Percentiles rank a stretch among this genome's conserved stretches.
phyloP scores from a whole-genome alignment of 2,888 invertebrate genomes.

The Brachyopa scutellaris region DNA sequence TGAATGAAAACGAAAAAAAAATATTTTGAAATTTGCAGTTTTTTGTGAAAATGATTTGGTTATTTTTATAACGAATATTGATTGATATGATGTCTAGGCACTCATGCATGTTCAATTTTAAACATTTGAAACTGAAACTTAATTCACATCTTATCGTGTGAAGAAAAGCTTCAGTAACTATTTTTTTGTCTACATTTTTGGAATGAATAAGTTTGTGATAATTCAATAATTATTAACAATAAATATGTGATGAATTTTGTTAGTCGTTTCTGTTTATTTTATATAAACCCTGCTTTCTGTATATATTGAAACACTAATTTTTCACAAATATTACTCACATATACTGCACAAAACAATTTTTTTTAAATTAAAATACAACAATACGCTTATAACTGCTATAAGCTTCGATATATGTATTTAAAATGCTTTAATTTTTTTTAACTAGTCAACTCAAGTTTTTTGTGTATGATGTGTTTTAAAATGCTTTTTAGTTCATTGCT shows the following conservation, averaged over 20 bases:
- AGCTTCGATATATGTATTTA: constrained; percentile 42
- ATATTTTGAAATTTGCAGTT: constrained; percentile 61
- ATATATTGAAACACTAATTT: constrained; percentile 12
- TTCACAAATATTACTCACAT: constrained; percentile 49
- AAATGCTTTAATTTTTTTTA: constrained; percentile 16
- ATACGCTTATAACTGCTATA: constrained; percentile 65
- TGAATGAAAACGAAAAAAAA: background rate
- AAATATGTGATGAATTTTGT: constrained; percentile 31
- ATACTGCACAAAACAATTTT: constrained; percentile 56
- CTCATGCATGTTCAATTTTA: constrained; percentile 46
- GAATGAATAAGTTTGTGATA: constrained; percentile 47
- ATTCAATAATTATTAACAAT: background rate
- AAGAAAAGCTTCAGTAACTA: background rate
- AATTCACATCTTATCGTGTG: background rate
- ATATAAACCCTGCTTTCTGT: constrained; percentile 5
- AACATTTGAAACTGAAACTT: background rate
- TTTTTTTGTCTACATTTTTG: constrained; percentile 30
- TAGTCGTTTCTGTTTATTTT: background rate
- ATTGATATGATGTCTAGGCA: constrained; percentile 31
- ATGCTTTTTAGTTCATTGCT: constrained; percentile 55
- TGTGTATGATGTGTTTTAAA: constrained; percentile 48
- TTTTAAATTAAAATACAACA: constrained; percentile 26
- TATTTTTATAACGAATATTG: constrained; percentile 39
- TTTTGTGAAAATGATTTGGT: constrained; percentile 60
- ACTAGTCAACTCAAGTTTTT: constrained; percentile 10